Evolutionary conservation across 1,140 invertebrate genomes (phyloP), one percentile per base, ranked within the genome.

Genomic region (Rhizoglyphus robini): DNA sequence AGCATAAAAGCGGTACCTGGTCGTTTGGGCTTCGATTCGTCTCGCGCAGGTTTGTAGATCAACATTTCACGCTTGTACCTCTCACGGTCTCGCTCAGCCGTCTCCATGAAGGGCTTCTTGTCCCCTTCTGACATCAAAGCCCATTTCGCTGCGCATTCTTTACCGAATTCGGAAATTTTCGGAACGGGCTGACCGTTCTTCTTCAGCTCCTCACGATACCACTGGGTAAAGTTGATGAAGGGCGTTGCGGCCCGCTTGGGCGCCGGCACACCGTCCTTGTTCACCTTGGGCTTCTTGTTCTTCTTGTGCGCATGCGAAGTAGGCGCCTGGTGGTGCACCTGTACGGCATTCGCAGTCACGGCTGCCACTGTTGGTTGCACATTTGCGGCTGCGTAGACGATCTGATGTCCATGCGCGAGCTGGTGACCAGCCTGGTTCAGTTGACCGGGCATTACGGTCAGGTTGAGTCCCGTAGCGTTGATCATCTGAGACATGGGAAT

Each of bases 151-250:
- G 72, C 72, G 69, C 72, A 73, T 63, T 73, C 72, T 68, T 73
- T 73, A 11, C 72, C 72, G 69, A 73, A 73, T 46, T 73, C 72
- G n/a, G 71, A 69, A 47, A 72, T 72, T 68, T 71, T 71, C 5
- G 72, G 72, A 47, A 73, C 69, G 32, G 70, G 65, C 48, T 69
- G 71, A 47, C 72, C 72, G 54, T 69, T 61, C 57, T 71, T 72
- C 29, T 73, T 73, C 18, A 72, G 58, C 36, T 71, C 69, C 66
- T 73, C 72, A 46, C 72, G 30, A 65, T 73, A 73, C 70, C 72
- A 72, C 63, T 73, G 72, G 27, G 72, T 73, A 38, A 72, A 73
- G 68, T 73, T 73, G 27, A 73, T 72, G 59, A 73, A 73, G 4
- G 72, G 71, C 30, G 72, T 73, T 25, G 71, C 72, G 3, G 72